A percentile compares a stretch with the other conserved stretches of the same genome.
These are phyloP conservation scores for Perithous albicinctus DNA, from an alignment of 2,888 invertebrate genomes.

Conservation along the genomic window DNA sequence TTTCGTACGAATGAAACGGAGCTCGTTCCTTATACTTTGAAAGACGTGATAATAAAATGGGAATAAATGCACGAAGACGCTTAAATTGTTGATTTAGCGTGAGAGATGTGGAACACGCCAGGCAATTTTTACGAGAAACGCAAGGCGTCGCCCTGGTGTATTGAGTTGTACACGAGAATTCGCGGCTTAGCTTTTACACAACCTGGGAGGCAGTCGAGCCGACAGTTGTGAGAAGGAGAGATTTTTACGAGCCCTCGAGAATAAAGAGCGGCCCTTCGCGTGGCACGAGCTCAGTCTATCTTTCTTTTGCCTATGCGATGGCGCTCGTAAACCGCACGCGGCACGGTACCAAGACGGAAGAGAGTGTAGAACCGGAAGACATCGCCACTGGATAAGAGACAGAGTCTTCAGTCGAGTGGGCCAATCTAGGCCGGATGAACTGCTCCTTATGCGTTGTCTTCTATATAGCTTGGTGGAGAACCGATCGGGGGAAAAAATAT, in stretches of 20 bases:
- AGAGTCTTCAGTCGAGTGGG: constrained; percentile 55
- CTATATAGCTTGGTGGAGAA: constrained; percentile 5
- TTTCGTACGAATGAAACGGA: neutral
- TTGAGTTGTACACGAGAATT: constrained; percentile 66
- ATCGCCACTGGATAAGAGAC: constrained; percentile 39
- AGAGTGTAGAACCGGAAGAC: constrained; percentile 62
- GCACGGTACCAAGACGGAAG: constrained; percentile 49
- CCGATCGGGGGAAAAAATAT: constrained; percentile 49
- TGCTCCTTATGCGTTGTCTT: constrained; percentile 28
- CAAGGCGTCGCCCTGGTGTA: constrained; percentile 44
- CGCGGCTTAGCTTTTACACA: constrained; percentile 56
- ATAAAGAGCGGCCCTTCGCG: constrained; percentile 66
- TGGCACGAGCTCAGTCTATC: constrained; percentile 63
- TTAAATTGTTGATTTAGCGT: constrained; percentile 49
- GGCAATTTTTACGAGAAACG: constrained; percentile 58
- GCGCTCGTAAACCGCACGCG: constrained; percentile 66
- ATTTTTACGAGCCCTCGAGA: constrained; percentile 68
- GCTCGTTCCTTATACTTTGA: neutral
- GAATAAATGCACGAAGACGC: constrained; percentile 20
- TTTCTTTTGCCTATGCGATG: constrained; percentile 52
- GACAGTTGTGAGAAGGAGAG: constrained; percentile 57
- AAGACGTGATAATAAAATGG: constrained; percentile 9
- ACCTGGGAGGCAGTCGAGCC: constrained; percentile 33
- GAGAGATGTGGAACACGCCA: constrained; percentile 52
- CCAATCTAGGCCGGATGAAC: constrained; percentile 60